Percentiles rank a stretch among this genome's conserved stretches.
phyloP scores from a whole-genome alignment of 2,113 vertebrate species.

The Misgurnus anguillicaudatus region DNA sequence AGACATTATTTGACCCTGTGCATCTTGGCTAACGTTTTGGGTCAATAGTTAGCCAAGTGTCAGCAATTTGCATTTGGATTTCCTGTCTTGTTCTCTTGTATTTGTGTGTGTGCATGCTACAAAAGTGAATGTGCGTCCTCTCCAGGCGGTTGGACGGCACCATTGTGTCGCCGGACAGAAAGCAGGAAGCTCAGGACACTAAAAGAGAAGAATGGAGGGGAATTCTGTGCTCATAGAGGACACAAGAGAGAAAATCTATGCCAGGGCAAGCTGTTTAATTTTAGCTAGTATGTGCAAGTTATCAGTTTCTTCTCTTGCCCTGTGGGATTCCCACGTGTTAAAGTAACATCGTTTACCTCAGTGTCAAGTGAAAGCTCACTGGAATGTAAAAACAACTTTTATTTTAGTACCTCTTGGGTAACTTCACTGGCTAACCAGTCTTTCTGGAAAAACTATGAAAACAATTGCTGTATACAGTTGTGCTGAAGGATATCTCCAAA shows the following conservation, averaged over 20 bases:
- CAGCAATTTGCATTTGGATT: constrained; percentile 54
- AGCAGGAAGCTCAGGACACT: constrained; percentile 48
- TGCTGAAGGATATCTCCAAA: no score
- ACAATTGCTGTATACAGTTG: no score
- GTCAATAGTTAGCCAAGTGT: neutral
- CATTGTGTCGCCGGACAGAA: constrained; percentile 40
- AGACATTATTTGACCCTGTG: no score
- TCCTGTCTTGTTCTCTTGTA: constrained; percentile 54
- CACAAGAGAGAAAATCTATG: constrained; percentile 41
- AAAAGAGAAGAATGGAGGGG: constrained; percentile 54
- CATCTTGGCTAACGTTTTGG: neutral
- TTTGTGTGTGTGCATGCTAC: constrained; percentile 41
- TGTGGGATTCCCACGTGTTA: constrained; percentile 5
- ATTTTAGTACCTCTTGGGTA: no score
- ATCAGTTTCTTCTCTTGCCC: constrained; percentile 24
- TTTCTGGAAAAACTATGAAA: no score
- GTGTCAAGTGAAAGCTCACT: neutral
- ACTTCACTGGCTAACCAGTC: no score
- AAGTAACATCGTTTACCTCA: neutral
- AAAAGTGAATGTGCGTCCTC: neutral
- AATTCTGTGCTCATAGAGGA: constrained; percentile 54
- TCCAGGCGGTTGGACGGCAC: constrained; percentile 28
- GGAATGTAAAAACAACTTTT: neutral
- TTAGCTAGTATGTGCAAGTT: constrained; percentile 54
- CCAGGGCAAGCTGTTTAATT: constrained; percentile 59